Conservation (phyloP, 2,888 invertebrate species). For the Drosophila hawaiiensis region DNA sequence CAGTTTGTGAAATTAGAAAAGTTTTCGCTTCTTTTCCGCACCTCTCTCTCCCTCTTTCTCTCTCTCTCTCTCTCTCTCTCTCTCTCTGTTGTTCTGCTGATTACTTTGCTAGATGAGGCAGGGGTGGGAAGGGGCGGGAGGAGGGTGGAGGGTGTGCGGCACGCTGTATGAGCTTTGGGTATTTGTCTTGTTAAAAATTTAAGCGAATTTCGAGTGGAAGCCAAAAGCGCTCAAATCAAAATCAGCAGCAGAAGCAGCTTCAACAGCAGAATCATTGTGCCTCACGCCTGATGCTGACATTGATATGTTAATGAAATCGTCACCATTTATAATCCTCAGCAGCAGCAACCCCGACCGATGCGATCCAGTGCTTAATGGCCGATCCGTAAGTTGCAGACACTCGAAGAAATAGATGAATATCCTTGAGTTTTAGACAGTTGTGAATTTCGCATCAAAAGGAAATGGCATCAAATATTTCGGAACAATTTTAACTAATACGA, state of each 20-base stretch:
- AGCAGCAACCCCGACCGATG: slow-evolving; percentile 31
- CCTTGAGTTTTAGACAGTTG: neutral
- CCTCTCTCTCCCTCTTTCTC: neutral
- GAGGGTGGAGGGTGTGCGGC: neutral
- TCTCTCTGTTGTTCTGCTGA: slow-evolving; percentile 20
- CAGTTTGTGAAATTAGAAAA: slow-evolving; percentile 74
- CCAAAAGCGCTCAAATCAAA: slow-evolving; percentile 61
- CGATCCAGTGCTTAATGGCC: slow-evolving; percentile 6
- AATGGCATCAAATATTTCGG: neutral
- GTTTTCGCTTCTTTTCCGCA: slow-evolving; percentile 49
- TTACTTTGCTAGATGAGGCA: slow-evolving; percentile 32
- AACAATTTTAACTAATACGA: neutral
- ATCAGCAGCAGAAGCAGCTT: slow-evolving; percentile 41
- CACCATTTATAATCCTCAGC: slow-evolving; percentile 59
- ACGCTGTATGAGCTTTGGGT: slow-evolving; percentile 68
- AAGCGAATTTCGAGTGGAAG: slow-evolving; percentile 77
- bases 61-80: neutral
- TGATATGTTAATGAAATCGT: slow-evolving; percentile 77
- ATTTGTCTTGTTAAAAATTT: slow-evolving; percentile 81
- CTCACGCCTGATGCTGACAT: slow-evolving; percentile 64
- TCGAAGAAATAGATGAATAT: neutral
- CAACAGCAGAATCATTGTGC: slow-evolving; percentile 8
- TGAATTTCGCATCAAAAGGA: neutral
- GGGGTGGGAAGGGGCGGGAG: neutral
- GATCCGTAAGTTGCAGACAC: slow-evolving; percentile 13